phyloP scores from a whole-genome alignment of 1,140 invertebrate species.

The Drosophila melanogaster region Release_6_plus_ISO1_MT NT_033777.3:22115501-22116000 shows the following conservation, averaged over 20 bases:
- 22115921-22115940: not conserved
- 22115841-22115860: not conserved
- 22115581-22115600: not conserved
- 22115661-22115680: not conserved
- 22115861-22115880: not conserved
- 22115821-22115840: not conserved
- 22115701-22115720: not conserved
- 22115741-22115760: not conserved
- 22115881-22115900: not conserved
- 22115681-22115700: not conserved
- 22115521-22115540: not conserved
- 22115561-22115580: not conserved
- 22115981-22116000: not conserved
- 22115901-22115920: rapidly evolving
- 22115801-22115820: not conserved
- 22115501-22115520: not conserved
- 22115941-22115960: not conserved
- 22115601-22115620: not conserved
- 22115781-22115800: not conserved
- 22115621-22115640: not conserved
- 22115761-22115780: not conserved
- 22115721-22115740: not conserved
- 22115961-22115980: not conserved
- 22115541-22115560: not conserved
- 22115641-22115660: not conserved